Conservation (phyloP, 2,888 invertebrate species). For the Neoitamus cyanurus region DNA sequence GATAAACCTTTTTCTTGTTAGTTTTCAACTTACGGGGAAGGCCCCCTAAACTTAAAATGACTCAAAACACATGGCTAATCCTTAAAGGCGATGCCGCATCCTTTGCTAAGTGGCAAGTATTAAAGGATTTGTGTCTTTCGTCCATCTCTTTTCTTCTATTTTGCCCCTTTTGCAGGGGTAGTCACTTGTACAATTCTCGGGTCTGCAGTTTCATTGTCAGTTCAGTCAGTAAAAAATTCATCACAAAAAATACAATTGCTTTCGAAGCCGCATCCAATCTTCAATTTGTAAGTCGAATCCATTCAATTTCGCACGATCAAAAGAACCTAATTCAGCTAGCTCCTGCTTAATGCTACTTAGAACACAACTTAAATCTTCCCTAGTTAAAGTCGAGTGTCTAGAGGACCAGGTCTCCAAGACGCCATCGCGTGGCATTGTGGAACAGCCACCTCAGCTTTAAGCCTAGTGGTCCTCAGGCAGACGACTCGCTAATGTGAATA, state of each 20-base stretch:
- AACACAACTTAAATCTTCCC: conserved; percentile 24
- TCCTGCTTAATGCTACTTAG: conserved; percentile 8
- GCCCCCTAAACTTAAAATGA: background rate
- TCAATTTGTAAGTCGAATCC: background rate
- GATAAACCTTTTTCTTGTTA: background rate
- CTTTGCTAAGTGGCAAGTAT: conserved; percentile 14
- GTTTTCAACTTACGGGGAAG: conserved; percentile 10
- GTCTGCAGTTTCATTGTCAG: background rate
- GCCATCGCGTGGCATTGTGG: background rate
- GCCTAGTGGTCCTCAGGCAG: background rate
- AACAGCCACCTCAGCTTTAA: conserved; percentile 21
- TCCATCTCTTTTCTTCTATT: background rate
- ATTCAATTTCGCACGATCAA: conserved; percentile 13
- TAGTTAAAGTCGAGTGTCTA: background rate
- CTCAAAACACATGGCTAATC: conserved; percentile 9
- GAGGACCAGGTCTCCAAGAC: background rate
- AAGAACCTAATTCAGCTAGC: background rate
- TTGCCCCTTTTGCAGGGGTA: background rate
- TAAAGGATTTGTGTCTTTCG: background rate
- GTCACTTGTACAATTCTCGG: background rate
- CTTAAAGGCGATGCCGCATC: background rate
- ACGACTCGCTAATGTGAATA: conserved; percentile 23
- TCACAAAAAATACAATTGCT: background rate
- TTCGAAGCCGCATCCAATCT: background rate
- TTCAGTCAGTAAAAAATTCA: background rate